These are phyloP conservation scores for Coptodon rendalli DNA, from an alignment of 2,113 vertebrate genomes.

Conservation along the genomic window DNA sequence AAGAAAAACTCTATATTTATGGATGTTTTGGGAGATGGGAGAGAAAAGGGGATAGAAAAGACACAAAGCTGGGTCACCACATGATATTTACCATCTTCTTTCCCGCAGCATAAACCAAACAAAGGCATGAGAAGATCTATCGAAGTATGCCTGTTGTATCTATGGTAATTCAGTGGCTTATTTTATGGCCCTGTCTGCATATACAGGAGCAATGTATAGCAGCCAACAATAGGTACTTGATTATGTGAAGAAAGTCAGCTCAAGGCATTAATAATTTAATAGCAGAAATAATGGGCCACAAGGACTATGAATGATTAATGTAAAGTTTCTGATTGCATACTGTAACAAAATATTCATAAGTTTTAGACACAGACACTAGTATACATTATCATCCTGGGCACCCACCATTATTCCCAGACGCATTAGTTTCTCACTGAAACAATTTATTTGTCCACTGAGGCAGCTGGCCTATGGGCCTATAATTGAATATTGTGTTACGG, in stretches of 20 bases:
- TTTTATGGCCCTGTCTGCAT: neutral
- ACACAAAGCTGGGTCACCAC: neutral
- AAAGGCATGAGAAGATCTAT: neutral
- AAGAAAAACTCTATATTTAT: conserved; percentile 87
- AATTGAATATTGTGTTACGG: conserved; percentile 35
- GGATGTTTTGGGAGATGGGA: conserved; percentile 1
- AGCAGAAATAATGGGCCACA: conserved; percentile 58
- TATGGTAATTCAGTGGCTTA: neutral
- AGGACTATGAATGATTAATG: conserved; percentile 67
- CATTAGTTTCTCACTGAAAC: conserved; percentile 32
- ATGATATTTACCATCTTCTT: neutral
- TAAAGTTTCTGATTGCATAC: conserved; percentile 62
- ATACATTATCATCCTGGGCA: conserved; percentile 42
- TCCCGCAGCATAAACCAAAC: neutral
- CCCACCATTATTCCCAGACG: conserved; percentile 18
- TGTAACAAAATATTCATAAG: conserved; percentile 62
- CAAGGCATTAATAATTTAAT: conserved; percentile 62
- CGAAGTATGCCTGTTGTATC: neutral
- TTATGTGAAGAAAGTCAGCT: conserved; percentile 48
- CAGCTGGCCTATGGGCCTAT: conserved; percentile 4
- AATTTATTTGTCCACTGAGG: conserved; percentile 28
- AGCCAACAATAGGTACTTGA: conserved; percentile 32
- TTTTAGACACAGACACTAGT: conserved; percentile 52
- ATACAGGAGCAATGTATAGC: conserved; percentile 5
- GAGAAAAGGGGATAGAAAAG: neutral